A percentile compares a stretch with the other conserved stretches of the same genome.
phyloP scores from a whole-genome alignment of 2,113 vertebrate genomes.

The Charadrius vociferus region DNA sequence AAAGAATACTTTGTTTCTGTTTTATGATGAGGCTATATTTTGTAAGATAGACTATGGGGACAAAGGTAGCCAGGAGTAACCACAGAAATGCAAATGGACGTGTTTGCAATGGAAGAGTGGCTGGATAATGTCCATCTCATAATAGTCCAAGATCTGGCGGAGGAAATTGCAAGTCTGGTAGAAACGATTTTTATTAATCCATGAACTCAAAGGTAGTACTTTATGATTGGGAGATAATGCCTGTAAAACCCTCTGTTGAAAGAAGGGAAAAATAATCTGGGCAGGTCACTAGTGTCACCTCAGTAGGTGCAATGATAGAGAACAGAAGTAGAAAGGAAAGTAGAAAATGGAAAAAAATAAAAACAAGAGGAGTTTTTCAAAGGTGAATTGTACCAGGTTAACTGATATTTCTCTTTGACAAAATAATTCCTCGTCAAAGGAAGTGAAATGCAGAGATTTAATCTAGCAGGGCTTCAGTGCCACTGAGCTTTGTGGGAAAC shows the following conservation, averaged over 20 bases:
- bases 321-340: neutral
- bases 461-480: neutral
- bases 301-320: neutral
- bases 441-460: neutral
- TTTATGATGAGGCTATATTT: neutral
- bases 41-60: neutral
- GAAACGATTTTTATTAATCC: slow-evolving; percentile 18
- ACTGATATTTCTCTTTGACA: neutral
- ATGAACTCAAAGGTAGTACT: neutral
- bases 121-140: slow-evolving; percentile 4
- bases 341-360: neutral
- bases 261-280: neutral
- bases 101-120: neutral
- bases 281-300: neutral
- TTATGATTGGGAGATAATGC: neutral
- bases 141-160: neutral
- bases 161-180: slow-evolving; percentile 35
- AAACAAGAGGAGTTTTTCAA: neutral
- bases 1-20: neutral
- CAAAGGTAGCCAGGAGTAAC: neutral
- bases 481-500: neutral
- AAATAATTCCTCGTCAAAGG: neutral
- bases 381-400: neutral
- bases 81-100: neutral
- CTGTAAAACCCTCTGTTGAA: neutral